phyloP scores from a whole-genome alignment of 2,113 vertebrate genomes.

The Paracanthobrama guichenoti region DNA sequence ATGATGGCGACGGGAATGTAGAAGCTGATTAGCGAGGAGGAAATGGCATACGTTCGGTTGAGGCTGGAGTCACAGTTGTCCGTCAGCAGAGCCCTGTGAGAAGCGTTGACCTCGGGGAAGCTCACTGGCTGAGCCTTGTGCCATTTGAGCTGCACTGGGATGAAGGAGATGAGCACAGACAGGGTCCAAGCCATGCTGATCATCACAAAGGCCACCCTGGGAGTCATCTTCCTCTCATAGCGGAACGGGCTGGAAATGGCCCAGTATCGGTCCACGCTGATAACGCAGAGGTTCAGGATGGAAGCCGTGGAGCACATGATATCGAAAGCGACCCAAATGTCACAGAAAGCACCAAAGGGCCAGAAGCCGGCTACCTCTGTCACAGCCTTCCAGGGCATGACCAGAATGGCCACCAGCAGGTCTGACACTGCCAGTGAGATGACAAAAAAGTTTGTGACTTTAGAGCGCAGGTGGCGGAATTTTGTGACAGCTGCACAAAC shows the following conservation, averaged over 20 bases:
- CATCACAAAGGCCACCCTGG: constrained; percentile 90
- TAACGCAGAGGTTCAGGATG: constrained; percentile 96
- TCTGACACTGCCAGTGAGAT: constrained; percentile 97
- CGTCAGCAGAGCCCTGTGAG: constrained; percentile 61
- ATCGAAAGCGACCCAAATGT: constrained; percentile 98
- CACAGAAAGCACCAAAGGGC: constrained; percentile 98
- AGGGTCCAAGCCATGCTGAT: constrained; percentile 93
- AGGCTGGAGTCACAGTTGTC: constrained; percentile 95
- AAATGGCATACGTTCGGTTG: constrained; percentile 96
- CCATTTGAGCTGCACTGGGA: constrained; percentile 97
- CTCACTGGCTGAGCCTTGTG: constrained; percentile 85
- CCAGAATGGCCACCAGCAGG: constrained; percentile 92
- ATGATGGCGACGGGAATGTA: constrained; percentile 98
- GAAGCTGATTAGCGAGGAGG: constrained; percentile 95
- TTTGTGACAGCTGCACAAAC: constrained; percentile 93
- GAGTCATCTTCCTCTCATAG: constrained; percentile 98
- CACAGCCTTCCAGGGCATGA: constrained; percentile 99
- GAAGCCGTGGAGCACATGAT: constrained; percentile 99
- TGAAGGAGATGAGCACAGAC: constrained; percentile 96
- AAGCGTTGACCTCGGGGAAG: constrained; percentile 75
- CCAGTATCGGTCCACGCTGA: constrained; percentile 98
- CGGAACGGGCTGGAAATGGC: constrained; percentile 97
- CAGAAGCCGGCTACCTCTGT: constrained; percentile 93
- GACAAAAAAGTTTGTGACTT: constrained; percentile 99
- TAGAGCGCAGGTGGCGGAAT: constrained; percentile 94